Base-by-base conservation (phyloP, 2,113 vertebrate species). In the Pteronura brasiliensis region DNA sequence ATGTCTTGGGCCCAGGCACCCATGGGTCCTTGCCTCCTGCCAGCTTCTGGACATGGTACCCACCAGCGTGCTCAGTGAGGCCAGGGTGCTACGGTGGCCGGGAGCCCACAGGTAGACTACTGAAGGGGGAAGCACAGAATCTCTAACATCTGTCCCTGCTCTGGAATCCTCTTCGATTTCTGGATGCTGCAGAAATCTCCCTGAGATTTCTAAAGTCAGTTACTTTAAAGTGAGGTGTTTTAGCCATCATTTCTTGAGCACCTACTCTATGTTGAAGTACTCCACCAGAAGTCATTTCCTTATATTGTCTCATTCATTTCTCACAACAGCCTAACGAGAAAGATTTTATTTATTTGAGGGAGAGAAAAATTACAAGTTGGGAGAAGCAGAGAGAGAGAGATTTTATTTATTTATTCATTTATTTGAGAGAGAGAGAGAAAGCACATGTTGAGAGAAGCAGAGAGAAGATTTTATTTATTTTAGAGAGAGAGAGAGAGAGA, bases 151-250 rank as follows among this genome's bases (percentile, higher is more conserved):
- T 92, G 69, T 17, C 27, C 10, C 21, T 90, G 34, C 3, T 87
- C 61, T 92, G 27, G 14, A 76, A 71, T 80, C 52, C 25, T 86
- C 61, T 83, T 85, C 29, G 17, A 59, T 93, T 96, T 98, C 71
- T 81, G n/a, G 6, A 18, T 89, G 31, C 47, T 52, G 10, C 31
- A 86, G 47, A 93, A n/a, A n/a, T n/a, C 20, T 88, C 87, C 80
- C 18, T 77, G 34, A 77, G n/a, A 85, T 82, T 87, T 93, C 65
- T 89, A 25, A 71, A 59, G 42, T 44, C 25, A 14, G 44, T 87
- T 44, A 88, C 31, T 85, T 93, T 93, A n/a, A 95, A 88, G 82
- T 92, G 81, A 91, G 52, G 29, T 85, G 20, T 47, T 91, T 92
- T 49, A 81, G 47, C 4, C 39, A 95, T 88, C 31, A 83, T 80